Conservation (phyloP, 2,888 invertebrate genomes). For the Stenodema calcarata region DNA sequence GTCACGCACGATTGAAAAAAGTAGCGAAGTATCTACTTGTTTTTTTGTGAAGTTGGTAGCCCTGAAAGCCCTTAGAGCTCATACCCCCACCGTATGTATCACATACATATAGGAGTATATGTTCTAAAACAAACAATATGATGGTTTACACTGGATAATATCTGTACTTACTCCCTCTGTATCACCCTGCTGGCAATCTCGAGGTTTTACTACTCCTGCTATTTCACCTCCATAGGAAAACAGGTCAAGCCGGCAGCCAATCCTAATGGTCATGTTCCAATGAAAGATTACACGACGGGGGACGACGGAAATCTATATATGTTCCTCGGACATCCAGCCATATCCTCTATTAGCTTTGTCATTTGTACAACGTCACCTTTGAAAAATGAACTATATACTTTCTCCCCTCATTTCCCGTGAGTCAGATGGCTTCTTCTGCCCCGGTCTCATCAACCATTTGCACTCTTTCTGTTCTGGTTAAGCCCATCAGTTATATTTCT, state of each 20-base stretch:
- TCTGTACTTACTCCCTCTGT: not conserved
- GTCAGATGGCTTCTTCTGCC: not conserved
- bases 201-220: not conserved
- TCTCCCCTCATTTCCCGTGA: not conserved
- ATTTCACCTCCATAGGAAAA: not conserved
- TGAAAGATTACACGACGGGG: not conserved
- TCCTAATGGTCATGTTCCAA: slow-evolving; percentile 5
- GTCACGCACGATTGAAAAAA: too few relatives aligned
- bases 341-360: slow-evolving; percentile 16
- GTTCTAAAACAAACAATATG: too few relatives aligned
- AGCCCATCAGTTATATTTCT: not conserved
- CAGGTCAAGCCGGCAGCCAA: not conserved
- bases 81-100: too few relatives aligned
- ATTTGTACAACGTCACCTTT: slow-evolving; percentile 12
- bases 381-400: not conserved
- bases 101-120: too few relatives aligned
- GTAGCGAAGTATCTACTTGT: too few relatives aligned
- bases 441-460: not conserved
- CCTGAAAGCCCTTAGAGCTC: too few relatives aligned
- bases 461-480: not conserved
- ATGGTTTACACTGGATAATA: too few relatives aligned
- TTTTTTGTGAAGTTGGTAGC: too few relatives aligned
- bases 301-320: not conserved
- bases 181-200: not conserved
- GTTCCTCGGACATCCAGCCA: not conserved